Base-by-base conservation (phyloP, 2,113 vertebrate species). In the Sylvia atricapilla region DNA sequence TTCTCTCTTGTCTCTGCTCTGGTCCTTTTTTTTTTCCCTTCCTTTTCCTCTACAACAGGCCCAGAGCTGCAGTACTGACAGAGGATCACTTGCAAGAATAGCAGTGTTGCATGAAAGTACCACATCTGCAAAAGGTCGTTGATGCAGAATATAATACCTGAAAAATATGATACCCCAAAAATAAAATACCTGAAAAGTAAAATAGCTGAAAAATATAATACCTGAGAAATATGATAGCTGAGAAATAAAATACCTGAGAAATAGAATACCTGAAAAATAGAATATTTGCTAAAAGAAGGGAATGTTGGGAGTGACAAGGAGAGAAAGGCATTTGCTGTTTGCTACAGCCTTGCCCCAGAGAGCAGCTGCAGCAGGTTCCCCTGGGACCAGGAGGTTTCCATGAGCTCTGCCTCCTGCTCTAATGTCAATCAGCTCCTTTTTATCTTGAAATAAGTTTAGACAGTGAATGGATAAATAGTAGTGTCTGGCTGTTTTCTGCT, bases 301-400 rank as follows among this genome's bases (percentile, higher is more conserved):
- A n/a, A 39, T 21, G 37, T 44, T 13, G 8, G 37, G 58, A 60
- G 1, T 52, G 87, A 85, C 72, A 78, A 47, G 50, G 58, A 82
- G 76, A 89, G 60, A 91, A 91, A 88, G 63, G 73, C 1, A 0
- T 76, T 82, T 59, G 53, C 68, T 62, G 0, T 76, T 82, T 59
- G 53, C 68, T 62, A 70, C 67, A 79, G 58, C 68, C 66, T 37
- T 94, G 80, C 28, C 64, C 33, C 27, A 4, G 15, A 63, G 58
- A 89, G 79, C 79, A 92, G 84, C n/a, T 15, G 2, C 58, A 89
- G 77, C 87, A 89, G 67, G 37, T 77, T 46, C 64, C 63, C 84
- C 67, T 93, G 93, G 63, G 90, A 93, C 67, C 70, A 78, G 43
- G 19, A 94, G 77, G 80, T 84, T 80, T 96, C 86, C 87, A 22